Conservation (phyloP, 2,113 vertebrate species). For the Percina caprodes region DNA sequence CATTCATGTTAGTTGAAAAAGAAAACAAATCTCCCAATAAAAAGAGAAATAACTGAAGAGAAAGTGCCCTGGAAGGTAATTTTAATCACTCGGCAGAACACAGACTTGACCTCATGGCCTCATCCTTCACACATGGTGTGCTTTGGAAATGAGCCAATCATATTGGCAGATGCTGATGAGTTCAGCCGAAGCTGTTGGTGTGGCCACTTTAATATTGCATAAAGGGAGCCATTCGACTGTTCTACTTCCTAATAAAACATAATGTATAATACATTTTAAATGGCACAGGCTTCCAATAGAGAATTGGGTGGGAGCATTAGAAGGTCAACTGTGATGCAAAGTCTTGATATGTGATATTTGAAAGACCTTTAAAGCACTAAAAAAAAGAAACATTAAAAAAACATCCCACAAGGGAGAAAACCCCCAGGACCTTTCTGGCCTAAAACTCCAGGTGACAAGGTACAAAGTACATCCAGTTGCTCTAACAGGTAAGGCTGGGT, state of each 20-base stretch:
- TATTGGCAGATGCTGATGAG: conserved; percentile 70
- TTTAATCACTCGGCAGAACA: conserved; percentile 66
- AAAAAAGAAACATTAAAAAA: conserved; percentile 49
- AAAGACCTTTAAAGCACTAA: conserved; percentile 71
- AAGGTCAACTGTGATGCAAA: conserved; percentile 77
- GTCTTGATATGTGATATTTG: conserved; percentile 76
- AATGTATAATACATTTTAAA: conserved; percentile 68
- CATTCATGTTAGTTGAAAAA: conserved; percentile 41
- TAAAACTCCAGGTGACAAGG: conserved; percentile 18
- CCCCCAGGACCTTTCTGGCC: conserved; percentile 37
- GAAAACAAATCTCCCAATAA: conserved; percentile 32
- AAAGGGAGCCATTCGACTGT: conserved; percentile 60
- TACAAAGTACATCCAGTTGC: conserved; percentile 12
- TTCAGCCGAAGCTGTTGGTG: conserved; percentile 55
- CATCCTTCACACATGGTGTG: conserved; percentile 78
- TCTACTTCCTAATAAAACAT: conserved; percentile 56
- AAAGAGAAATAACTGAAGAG: neutral
- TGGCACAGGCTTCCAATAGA: conserved; percentile 57
- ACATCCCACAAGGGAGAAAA: conserved; percentile 43
- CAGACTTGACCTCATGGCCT: conserved; percentile 68
- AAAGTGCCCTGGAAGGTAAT: conserved; percentile 46
- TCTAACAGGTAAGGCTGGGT: conserved; percentile 3
- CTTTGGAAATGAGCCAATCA: conserved; percentile 79
- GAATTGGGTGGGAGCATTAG: conserved; percentile 44
- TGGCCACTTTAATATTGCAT: conserved; percentile 62